Evolutionary conservation across 2,888 invertebrate species (phyloP), one percentile per base, ranked within the genome.

Genomic region (Xestia rhomboidea): DNA sequence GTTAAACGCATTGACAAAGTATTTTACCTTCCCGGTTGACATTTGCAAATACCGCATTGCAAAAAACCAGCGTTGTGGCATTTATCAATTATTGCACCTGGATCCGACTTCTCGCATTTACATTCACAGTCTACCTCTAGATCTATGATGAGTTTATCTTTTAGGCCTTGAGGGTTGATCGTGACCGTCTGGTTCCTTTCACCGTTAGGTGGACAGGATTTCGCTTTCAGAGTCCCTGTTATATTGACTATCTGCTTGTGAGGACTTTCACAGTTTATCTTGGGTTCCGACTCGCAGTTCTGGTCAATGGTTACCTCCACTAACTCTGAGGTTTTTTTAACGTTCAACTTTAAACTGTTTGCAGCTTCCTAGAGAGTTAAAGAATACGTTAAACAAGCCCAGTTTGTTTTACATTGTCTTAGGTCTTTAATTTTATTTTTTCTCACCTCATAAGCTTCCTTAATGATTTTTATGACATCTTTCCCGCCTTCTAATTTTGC

Each of bases 111-210:
- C 90, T 98, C 98, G 93, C 99, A 99, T 13, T 97, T 97, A 92
- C 99, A 99, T 83, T 98, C 97, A 91, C 99, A 99, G 60, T 97
- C 94, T n/a, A 98, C 96, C 81, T 98, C 97, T 60, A 99, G 91
- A 67, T 98, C 96, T 60, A 99, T 95, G 2, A 91, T 94, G 30
- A 99, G 93, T 81, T 97, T 97, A 90, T 98, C 98, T 66, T 97
- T 96, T 11, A 98, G 92, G 21, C 98, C 98, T 21, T 97, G 97
- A 0, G 98, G 98, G 4, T 88, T 84, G 13, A 93, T 81, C 21
- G 76, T 81, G 27, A 92, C 46, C 11, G 3, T 77, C 72, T 6
- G 78, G n/a, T 30, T 80, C 46, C 11, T 60, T 21, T 21, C 76
- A 44, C 27, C 75, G 4, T 78, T 49, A 8, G 87, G 8, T 63